Conservation (phyloP, 2,888 invertebrate species). For the Cistogaster globosa region DNA sequence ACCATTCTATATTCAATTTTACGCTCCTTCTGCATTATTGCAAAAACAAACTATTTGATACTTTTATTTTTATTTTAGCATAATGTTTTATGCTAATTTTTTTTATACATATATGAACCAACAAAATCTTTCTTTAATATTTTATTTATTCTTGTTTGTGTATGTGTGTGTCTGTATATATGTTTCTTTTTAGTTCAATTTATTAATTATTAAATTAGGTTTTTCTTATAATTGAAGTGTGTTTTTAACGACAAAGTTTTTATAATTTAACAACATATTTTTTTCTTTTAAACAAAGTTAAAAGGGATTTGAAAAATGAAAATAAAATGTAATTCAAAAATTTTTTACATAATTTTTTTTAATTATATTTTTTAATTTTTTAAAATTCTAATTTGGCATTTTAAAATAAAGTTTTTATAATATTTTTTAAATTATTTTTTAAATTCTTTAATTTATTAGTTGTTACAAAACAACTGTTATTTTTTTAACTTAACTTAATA, state of each 20-base stretch:
- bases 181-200: not conserved
- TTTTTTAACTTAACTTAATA: not conserved
- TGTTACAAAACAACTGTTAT: not conserved
- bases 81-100: slow-evolving; percentile 10
- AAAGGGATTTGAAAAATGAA: slow-evolving; percentile 20
- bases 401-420: not conserved
- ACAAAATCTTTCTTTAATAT: slow-evolving; percentile 41
- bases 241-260: slow-evolving; percentile 33
- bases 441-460: slow-evolving; percentile 3
- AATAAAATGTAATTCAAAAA: not conserved
- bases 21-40: not conserved
- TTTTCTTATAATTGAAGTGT: not conserved
- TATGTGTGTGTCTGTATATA: slow-evolving; percentile 3
- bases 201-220: not conserved
- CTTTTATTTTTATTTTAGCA: not conserved
- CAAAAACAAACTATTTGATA: slow-evolving; percentile 33
- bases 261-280: slow-evolving; percentile 64
- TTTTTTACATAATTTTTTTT: slow-evolving; percentile 18
- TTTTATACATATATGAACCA: slow-evolving; percentile 24
- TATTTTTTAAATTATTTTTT: slow-evolving; percentile 7
- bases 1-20: slow-evolving; percentile 1
- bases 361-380: slow-evolving; percentile 22
- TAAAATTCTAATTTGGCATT: slow-evolving; percentile 49
- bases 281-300: slow-evolving; percentile 14
- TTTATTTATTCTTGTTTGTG: slow-evolving; percentile 34